Evolutionary conservation across 2,113 vertebrate genomes (phyloP), one percentile per base, ranked within the genome.

Genomic region (Lonchura striata): DNA sequence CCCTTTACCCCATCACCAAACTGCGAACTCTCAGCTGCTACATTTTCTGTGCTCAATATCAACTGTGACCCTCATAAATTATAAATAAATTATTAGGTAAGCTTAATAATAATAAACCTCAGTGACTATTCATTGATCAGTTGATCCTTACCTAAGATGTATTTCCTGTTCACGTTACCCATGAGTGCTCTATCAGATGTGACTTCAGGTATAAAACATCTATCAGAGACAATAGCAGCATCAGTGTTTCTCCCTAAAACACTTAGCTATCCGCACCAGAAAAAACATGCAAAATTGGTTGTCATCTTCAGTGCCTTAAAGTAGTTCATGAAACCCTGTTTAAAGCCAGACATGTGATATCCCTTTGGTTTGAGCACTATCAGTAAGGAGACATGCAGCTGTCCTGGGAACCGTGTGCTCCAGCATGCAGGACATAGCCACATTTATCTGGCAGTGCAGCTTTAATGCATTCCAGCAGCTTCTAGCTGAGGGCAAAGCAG

Each of bases 391-490:
- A 86, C 11, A 11, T 5, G 17, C 33, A 63, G 33, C 20, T n/a
- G 5, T 7, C 7, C 18, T 33, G 52, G 31, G 76, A 83, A 35
- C 19, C 11, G 47, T 30, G 18, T 2, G 22, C 13, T 68, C 27
- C 39, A 50, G 8, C 5, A 19, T 27, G 11, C 39, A 56, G 65
- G 24, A 16, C 1, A 1, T 10, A 47, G 11, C 19, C 46, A 7
- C 2, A 1, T 54, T 88, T 80, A 28, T 46, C 41, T 54, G 0
- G 0, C 19, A 42, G 24, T 33, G 39, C 2, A 17, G 27, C 3
- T 68, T 56, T 63, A 59, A 71, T 39, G 31, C 80, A 59, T 68
- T 85, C 35, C 49, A 86, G 56, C 47, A 82, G 54, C 39, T 89
- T 70, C 87, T 86, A 44, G 13, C 60, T 80, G 35, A 53, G 16